These are phyloP conservation scores for Archegozetes longisetosus DNA, from an alignment of 1,140 invertebrate species.

Conservation along the genomic window DNA sequence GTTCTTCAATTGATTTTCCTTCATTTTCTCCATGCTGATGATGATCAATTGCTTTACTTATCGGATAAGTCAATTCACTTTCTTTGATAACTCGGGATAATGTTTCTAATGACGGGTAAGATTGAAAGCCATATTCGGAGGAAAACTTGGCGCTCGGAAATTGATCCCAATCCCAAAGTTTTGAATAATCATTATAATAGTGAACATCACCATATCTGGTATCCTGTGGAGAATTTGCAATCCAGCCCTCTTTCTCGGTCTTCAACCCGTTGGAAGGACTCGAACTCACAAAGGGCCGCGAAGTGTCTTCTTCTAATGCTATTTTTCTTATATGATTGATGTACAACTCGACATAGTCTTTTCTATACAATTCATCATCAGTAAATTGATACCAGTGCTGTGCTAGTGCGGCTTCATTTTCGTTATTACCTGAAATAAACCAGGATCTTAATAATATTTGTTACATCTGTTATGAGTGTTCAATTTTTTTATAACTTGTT, in stretches of 20 bases:
- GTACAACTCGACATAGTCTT: conserved; percentile 76
- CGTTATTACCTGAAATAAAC: conserved; percentile 95
- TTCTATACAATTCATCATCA: conserved; percentile 28
- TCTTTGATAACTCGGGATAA: conserved; percentile 37
- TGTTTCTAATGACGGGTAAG: too few species aligned
- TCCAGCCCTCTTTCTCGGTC: conserved; percentile 54
- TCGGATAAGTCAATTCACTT: conserved; percentile 40
- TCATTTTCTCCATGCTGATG: too few species aligned
- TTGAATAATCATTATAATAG: too few species aligned
- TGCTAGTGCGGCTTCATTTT: conserved; percentile 79
- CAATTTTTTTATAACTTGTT: too few species aligned
- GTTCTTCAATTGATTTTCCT: too few species aligned
- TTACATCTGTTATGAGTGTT: too few species aligned
- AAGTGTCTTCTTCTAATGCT: conserved; percentile 43
- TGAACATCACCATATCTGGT: too few species aligned
- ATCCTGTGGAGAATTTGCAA: conserved; percentile 57
- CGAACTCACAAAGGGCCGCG: conserved; percentile 55
- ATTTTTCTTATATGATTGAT: conserved; percentile 51
- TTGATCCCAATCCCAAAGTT: conserved; percentile 58
- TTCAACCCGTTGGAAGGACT: conserved; percentile 80
- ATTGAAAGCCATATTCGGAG: conserved; percentile 94
- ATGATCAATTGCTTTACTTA: not conserved
- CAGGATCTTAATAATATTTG: too few species aligned
- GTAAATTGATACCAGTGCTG: conserved; percentile 51
- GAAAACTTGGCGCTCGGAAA: conserved; percentile 69